Percentiles rank a stretch among this genome's conserved stretches.
Evolutionary conservation across 2,888 invertebrate species (phyloP).

Genomic region (Lordiphosa andalusiaca): DNA sequence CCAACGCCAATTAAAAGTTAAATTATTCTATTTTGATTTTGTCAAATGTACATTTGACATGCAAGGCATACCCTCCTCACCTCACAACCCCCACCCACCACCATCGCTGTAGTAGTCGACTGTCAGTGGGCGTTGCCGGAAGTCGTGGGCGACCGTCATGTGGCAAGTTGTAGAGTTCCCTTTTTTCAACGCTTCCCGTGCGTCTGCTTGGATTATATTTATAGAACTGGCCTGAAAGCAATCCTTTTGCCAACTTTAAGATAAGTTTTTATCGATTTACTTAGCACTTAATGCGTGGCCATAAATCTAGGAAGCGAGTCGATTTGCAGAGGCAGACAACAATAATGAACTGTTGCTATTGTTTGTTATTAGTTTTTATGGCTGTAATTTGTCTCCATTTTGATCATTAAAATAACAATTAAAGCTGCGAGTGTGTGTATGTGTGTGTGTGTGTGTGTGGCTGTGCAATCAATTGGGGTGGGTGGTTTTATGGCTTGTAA

Average conservation of each 20-base stretch:
- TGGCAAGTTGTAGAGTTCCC: too few species aligned
- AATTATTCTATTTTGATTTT: conserved; percentile 69
- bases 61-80: conserved; percentile 27
- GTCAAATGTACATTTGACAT: conserved; percentile 57
- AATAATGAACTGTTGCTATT: conserved; percentile 64
- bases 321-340: conserved; percentile 52
- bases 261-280: conserved; percentile 65
- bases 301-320: conserved; percentile 69
- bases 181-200: too few species aligned
- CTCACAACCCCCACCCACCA: too few species aligned
- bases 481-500: conserved; percentile 70
- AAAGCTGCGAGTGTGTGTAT: conserved; percentile 35
- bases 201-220: too few species aligned
- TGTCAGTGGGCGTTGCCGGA: too few species aligned
- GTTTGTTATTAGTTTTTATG: conserved; percentile 20
- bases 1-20: conserved; percentile 67
- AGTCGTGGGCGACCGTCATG: too few species aligned
- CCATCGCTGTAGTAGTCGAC: too few species aligned
- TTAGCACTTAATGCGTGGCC: conserved; percentile 62
- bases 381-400: conserved; percentile 68
- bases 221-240: neutral
- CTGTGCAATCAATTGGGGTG: conserved; percentile 36
- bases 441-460: conserved; percentile 49
- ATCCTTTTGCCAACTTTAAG: neutral
- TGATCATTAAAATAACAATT: conserved; percentile 75